Conservation (phyloP, 2,113 vertebrate genomes). For the Podarcis raffonei region DNA sequence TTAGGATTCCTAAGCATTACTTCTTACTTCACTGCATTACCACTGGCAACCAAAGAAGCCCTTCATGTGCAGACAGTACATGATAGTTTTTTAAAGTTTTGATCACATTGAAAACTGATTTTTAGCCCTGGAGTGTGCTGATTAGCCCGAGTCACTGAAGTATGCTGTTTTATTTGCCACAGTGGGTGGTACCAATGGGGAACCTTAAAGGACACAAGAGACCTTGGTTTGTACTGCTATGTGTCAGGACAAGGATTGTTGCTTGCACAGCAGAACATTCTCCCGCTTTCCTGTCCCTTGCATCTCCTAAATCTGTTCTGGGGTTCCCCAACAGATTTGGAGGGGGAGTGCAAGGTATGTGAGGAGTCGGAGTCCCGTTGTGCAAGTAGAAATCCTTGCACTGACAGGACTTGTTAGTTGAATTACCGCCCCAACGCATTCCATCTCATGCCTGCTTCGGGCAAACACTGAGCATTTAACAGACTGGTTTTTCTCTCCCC, state of each 20-base stretch:
- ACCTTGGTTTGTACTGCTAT: not conserved
- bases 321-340: too few relatives aligned
- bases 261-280: too few relatives aligned
- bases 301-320: too few relatives aligned
- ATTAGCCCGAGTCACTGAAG: not conserved
- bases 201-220: not conserved
- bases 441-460: not conserved
- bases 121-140: not conserved
- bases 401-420: too few relatives aligned
- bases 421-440: not conserved
- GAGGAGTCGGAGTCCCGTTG: too few relatives aligned
- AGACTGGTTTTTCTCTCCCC: not conserved
- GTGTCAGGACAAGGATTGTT: too few relatives aligned
- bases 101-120: not conserved
- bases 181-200: not conserved
- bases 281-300: too few relatives aligned
- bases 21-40: too few relatives aligned
- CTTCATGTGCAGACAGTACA: not conserved
- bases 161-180: not conserved
- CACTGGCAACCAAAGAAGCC: too few relatives aligned
- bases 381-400: too few relatives aligned
- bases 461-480: not conserved
- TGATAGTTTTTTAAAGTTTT: not conserved
- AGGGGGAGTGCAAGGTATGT: too few relatives aligned
- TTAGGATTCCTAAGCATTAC: not conserved